Percentiles rank a stretch among this genome's conserved stretches.
phyloP scores from a whole-genome alignment of 2,888 invertebrate species.

The Leptinotarsa juncta region DNA sequence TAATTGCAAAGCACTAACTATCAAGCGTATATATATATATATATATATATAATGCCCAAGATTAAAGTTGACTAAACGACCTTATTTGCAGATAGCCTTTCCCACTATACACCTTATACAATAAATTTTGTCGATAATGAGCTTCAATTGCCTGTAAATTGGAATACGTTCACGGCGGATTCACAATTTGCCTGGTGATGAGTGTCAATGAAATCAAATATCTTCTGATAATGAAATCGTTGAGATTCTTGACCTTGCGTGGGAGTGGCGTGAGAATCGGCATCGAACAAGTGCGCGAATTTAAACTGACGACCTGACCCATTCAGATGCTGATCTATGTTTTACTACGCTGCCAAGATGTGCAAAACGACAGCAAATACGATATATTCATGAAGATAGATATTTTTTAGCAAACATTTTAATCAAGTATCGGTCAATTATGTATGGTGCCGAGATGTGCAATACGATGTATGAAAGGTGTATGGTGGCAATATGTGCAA shows the following conservation, averaged over 20 bases:
- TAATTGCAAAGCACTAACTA: too few relatives aligned
- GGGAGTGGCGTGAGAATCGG: slow-evolving; percentile 51
- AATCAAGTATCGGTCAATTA: too few relatives aligned
- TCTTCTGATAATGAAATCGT: slow-evolving; percentile 49
- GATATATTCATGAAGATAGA: too few relatives aligned
- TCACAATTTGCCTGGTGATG: slow-evolving; percentile 30
- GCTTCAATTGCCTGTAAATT: slow-evolving; percentile 31
- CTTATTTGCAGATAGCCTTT: neutral
- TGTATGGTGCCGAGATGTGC: too few relatives aligned
- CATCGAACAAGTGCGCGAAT: slow-evolving; percentile 51
- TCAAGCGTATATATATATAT: too few relatives aligned
- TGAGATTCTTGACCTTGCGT: slow-evolving; percentile 54
- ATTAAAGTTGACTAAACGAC: too few relatives aligned
- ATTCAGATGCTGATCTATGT: slow-evolving; percentile 47
- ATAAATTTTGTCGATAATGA: slow-evolving; percentile 12
- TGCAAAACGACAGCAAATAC: neutral
- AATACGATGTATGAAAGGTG: too few relatives aligned
- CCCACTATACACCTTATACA: neutral
- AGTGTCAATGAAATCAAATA: slow-evolving; percentile 49
- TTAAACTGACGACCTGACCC: slow-evolving; percentile 41
- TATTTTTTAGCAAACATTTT: too few relatives aligned
- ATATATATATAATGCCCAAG: too few relatives aligned
- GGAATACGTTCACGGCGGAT: slow-evolving; percentile 33
- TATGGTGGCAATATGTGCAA: too few relatives aligned
- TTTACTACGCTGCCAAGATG: slow-evolving; percentile 7